These are phyloP conservation scores for Semnornis frantzii DNA, from an alignment of 2,113 vertebrate species.

Conservation along the genomic window DNA sequence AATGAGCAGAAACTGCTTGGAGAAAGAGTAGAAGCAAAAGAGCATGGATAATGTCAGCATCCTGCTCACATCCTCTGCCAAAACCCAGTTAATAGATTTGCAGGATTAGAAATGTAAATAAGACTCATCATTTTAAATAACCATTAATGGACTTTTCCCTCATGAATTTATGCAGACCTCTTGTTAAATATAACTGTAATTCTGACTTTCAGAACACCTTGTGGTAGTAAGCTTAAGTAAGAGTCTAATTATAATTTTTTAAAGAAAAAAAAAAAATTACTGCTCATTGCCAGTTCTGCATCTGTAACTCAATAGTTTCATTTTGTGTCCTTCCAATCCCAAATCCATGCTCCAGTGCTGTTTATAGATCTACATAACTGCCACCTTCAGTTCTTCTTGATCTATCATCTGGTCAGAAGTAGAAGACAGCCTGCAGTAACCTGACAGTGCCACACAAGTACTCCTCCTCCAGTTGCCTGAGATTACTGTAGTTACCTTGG, in stretches of 20 bases:
- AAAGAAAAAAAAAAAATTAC: background rate
- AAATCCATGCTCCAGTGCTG: background rate
- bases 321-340: background rate
- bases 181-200: background rate
- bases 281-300: background rate
- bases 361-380: background rate
- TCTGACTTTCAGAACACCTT: constrained; percentile 30
- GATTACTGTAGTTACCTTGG: fast-evolving
- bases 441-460: background rate
- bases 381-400: background rate
- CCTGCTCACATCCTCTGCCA: background rate
- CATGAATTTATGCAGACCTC: background rate
- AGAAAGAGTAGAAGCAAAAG: background rate
- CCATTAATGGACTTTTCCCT: background rate
- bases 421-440: background rate
- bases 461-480: background rate
- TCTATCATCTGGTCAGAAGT: background rate
- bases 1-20: background rate
- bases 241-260: background rate
- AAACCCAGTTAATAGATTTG: background rate
- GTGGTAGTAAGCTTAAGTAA: background rate
- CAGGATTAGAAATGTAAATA: constrained; percentile 28
- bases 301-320: background rate
- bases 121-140: background rate
- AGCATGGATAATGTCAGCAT: background rate